Evolutionary conservation across 1,140 invertebrate species (phyloP), one percentile per base, ranked within the genome.

Genomic region (Antheraea mylitta): DNA sequence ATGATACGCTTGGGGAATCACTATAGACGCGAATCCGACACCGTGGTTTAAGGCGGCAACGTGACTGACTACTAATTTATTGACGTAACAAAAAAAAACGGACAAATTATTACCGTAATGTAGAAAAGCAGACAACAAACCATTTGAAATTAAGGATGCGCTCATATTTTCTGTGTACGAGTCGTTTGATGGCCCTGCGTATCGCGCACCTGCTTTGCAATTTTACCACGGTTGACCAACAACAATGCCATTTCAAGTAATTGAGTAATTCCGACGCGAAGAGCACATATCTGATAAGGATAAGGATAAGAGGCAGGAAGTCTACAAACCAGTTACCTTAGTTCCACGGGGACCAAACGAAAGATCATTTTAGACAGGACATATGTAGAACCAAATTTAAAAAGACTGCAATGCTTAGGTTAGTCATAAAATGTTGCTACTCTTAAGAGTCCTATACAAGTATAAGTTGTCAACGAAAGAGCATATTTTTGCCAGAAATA

Each of bases 181-280:
- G 77, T 87, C 88, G 87, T 83, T 84, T 87, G 81, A 74, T 76
- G 59, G 67, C 61, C 42, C 67, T 69, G 72, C 80, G 81, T 79
- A 83, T 81, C 75, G 82, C 85, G 83, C 85, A 87, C 83, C 83
- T 89, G 87, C 70, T 82, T 79, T 75, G 77, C 72, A 84, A 80
- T 82, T 80, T 75, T 68, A 79, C 73, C 75, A 87, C 81, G 87
- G 78, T 73, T 84, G 82, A 78, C 79, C 76, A 82, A 85, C 76
- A 89, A 87, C 88, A 90, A 90, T 90, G 80, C 79, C 75, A 76
- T 38, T 74, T 79, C 74, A 69, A 69, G 77, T 87, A 88, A 90
- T 87, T 87, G 80, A 81, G 83, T 79, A 82, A 87, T 87, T 88
- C 74, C 73, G 69, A 82, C 72, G 79, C 79, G 78, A 75, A 72